Base-by-base conservation (phyloP, 1,140 invertebrate genomes). In the Temnothorax nylanderi region DNA sequence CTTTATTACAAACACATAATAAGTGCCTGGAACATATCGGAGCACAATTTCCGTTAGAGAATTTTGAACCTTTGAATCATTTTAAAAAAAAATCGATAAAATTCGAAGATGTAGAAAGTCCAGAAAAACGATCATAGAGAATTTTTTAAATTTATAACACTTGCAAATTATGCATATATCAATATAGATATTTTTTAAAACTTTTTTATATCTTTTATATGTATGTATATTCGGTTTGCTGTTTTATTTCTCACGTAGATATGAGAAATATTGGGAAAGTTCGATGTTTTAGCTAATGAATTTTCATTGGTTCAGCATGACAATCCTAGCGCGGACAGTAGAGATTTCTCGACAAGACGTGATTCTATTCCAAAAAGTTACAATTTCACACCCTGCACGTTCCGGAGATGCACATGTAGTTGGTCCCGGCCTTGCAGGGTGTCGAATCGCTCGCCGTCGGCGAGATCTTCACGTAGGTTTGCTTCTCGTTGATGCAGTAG, bases 391-490 rank as follows among this genome's bases (percentile, higher is more conserved):
- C 96, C 92, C 94, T 94, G 88, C 96, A 97, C 16, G 90, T 87
- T 49, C 96, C 96, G 44, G 93, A 92, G 47, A 97, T 95, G 85
- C 96, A 97, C 93, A 96, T 96, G 90, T 97, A 89, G 60, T 95
- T 95, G 0, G 96, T 96, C 13, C 96, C 96, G 3, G 94, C 95
- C 85, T 96, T 96, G 87, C 96, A 97, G 8, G 96, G 95, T 1
- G 96, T 97, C 21, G 96, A 96, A 91, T 97, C 96, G 64, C 95
- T 95, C 0, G 89, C 94, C 51, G 89, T 81, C 4, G 92, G 90
- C 26, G 91, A 86, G 0, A 96, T 72, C 84, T 95, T 95, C 1
- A 95, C 93, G 64, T 93, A 96, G 49, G 92, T 92, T 56, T 92
- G 91, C 3, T 94, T 85, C 56, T 96, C 95, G 49, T 96, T 96